These are phyloP conservation scores for Halesus radiatus DNA, from an alignment of 1,140 invertebrate genomes.

Conservation along the genomic window DNA sequence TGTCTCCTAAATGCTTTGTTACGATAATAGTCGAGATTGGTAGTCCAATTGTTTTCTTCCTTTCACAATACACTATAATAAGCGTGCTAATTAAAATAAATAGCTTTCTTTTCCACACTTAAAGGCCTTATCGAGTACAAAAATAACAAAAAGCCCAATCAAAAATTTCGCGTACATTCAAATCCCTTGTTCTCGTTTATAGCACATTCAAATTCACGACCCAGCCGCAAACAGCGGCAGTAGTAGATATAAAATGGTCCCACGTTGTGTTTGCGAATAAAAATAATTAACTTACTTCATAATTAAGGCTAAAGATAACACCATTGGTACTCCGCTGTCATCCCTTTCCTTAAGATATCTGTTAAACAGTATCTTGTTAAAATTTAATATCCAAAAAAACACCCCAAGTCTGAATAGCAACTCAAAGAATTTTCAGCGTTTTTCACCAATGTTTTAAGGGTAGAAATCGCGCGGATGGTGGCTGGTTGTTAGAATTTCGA, in stretches of 20 bases:
- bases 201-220: conserved; percentile 28
- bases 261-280: conserved; percentile 44
- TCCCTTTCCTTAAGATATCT: conserved; percentile 49
- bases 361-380: conserved; percentile 54
- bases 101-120: background rate
- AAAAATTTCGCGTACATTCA: conserved; percentile 16
- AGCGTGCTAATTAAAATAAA: too few relatives aligned
- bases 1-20: too few relatives aligned
- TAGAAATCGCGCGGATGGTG: background rate
- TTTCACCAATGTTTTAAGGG: background rate
- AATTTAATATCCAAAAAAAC: conserved; percentile 19
- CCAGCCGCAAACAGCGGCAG: background rate
- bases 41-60: too few relatives aligned
- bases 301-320: conserved; percentile 57
- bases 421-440: background rate
- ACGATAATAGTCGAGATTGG: too few relatives aligned
- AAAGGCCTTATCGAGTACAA: conserved; percentile 2
- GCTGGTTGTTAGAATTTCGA: background rate
- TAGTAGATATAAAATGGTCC: conserved; percentile 5
- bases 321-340: conserved; percentile 48
- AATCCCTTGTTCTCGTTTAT: conserved; percentile 19
- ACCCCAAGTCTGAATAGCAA: background rate
- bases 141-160: conserved; percentile 32
- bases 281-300: conserved; percentile 57
- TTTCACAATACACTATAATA: too few relatives aligned